Base-by-base conservation (phyloP, 2,888 invertebrate genomes). In the Eupithecia abbreviata region DNA sequence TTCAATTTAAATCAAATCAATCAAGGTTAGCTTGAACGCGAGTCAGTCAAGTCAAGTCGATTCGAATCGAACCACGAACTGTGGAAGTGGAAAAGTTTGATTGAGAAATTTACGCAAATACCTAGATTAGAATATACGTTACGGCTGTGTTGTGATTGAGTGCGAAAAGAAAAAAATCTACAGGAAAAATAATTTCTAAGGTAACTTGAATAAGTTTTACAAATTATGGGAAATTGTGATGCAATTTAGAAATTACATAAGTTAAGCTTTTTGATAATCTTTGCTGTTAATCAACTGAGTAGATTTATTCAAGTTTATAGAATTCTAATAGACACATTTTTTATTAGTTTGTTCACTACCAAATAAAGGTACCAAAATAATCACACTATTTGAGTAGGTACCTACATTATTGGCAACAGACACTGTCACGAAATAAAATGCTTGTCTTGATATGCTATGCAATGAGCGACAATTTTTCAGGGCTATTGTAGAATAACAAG, bases 161-260 rank as follows among this genome's bases (percentile, higher is more conserved):
- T 10, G 62, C 30, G 62, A 62, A 62, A 2, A 4, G 9, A 62
- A 47, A 62, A 30, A 62, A 18, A 62, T 30, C 10, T 10, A 30
- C 62, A 30, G n/a, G 30, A 62, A 30, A 30, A 58, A 3, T 3
- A 4, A 58, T 58, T 58, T 30, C n/a, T 58, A 30, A 62, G 62
- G 30, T 30, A 55, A n/a, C 41, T 0, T 42, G 5, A 18, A 15
- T n/a, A 41, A 66, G 15, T 42, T 42, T 75, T 72, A 43, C 68
- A 30, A 7, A 7, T 58, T n/a, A 62, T 4, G 62, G n/a, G 42
- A 71, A 78, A 81, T 80, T 80, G 87, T 92, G 90, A 90, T 90
- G 91, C 89, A 93, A 93, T 91, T 86, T 83, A 81, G 80, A 81
- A 82, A 86, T 92, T 92, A 92, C 87, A 90, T 91, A 91, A 91